Conservation (phyloP, 2,797 vertebrate genomes). For the Miichthys miiuy region DNA sequence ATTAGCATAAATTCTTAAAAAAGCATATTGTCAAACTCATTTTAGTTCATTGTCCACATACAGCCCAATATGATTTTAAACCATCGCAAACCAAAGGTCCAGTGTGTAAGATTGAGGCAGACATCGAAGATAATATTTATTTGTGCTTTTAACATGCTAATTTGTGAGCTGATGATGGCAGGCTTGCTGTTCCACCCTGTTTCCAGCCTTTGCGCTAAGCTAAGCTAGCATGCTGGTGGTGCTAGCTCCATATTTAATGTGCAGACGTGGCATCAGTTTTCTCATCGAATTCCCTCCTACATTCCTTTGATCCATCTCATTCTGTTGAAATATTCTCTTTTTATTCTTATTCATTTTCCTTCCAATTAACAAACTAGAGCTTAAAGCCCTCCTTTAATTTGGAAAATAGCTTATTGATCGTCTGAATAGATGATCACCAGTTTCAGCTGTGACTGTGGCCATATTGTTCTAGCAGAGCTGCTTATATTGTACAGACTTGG, state of each 20-base stretch:
- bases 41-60: no score
- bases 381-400: slow-evolving; percentile 44
- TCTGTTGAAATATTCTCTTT: slow-evolving; percentile 10
- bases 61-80: no score
- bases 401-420: slow-evolving; percentile 67
- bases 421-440: slow-evolving; percentile 42
- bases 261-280: background rate
- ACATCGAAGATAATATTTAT: no score
- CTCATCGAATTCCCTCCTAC: background rate
- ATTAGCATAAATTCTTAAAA: no score
- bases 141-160: no score
- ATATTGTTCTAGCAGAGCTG: slow-evolving; percentile 44
- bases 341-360: slow-evolving; percentile 13
- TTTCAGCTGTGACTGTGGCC: slow-evolving; percentile 41
- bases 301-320: background rate
- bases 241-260: background rate
- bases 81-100: no score
- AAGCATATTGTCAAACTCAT: no score
- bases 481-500: slow-evolving; percentile 37
- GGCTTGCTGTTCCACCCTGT: background rate
- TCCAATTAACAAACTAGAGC: slow-evolving; percentile 24
- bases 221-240: background rate
- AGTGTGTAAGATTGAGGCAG: no score
- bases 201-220: background rate
- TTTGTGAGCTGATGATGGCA: background rate